Evolutionary conservation across 1,140 invertebrate species (phyloP), one percentile per base, ranked within the genome.

Genomic region (Vanessa tameamea): DNA sequence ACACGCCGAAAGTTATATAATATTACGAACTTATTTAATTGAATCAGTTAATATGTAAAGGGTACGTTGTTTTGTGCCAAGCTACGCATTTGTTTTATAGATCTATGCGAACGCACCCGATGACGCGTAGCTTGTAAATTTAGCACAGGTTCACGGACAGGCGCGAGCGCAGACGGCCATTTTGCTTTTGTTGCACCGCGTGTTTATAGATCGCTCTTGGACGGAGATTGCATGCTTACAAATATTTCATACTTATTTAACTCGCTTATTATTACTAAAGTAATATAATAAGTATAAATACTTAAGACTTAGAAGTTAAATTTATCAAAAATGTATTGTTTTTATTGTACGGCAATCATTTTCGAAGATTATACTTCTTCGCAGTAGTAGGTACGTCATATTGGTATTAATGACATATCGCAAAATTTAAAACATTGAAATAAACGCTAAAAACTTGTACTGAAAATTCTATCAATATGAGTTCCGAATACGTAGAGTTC

Each of bases 121-220:
- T 87, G 86, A 87, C 86, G 86, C 83, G 77, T 72, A 76, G 78
- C 47, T 77, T 78, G 83, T 87, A 87, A 86, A 83, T 87, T 85
- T 87, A 87, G 84, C 83, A 76, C 82, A 84, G 85, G 84, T 87
- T 86, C 84, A 86, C 71, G 85, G 85, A 79, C 81, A 75, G 55
- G 73, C 82, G 78, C 78, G 75, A 57, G 78, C 76, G 69, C 78
- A 82, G 78, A 78, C 80, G 78, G 78, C 79, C 72, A 73, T 73
- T 57, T 73, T 73, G 72, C 66, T 74, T 74, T 74, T 74, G 72
- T 74, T 74, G 72, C 65, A 74, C 47, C 59, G 55, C 47, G 66
- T 64, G 69, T 69, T 74, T 74, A 74, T 74, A 74, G 66, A 74
- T 53, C 37, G 65, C 31, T 63, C 47, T 69, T 69, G 72, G 66